A percentile compares a stretch with the other conserved stretches of the same genome.
phyloP scores from a whole-genome alignment of 2,113 vertebrate genomes.

The Misgurnus mizolepis region DNA sequence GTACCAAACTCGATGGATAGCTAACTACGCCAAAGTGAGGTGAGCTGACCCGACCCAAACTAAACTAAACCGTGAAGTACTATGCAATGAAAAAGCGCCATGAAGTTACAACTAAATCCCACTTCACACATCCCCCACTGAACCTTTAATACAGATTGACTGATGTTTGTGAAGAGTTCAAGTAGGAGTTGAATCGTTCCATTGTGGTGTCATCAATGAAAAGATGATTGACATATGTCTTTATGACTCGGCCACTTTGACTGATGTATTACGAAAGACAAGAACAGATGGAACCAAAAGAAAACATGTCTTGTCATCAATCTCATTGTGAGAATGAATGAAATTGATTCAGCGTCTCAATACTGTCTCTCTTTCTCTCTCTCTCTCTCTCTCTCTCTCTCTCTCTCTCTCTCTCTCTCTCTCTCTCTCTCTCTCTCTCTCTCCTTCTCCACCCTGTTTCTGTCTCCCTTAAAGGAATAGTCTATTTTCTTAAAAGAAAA shows the following conservation, averaged over 20 bases:
- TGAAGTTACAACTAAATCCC: neutral
- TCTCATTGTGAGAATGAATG: conserved; percentile 16
- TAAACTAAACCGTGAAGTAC: too few relatives aligned
- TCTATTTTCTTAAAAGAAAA: too few relatives aligned
- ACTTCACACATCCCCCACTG: conserved; percentile 6
- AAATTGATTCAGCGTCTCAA: conserved; percentile 14
- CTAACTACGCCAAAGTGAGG: too few relatives aligned
- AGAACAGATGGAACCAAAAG: conserved; percentile 41
- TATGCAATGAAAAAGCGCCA: too few relatives aligned
- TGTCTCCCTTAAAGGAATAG: too few relatives aligned
- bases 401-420: neutral
- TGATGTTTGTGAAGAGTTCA: conserved; percentile 26
- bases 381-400: neutral
- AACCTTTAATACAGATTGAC: conserved; percentile 5
- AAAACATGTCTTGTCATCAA: conserved; percentile 23
- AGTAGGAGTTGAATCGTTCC: conserved; percentile 3
- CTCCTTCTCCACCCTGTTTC: too few relatives aligned
- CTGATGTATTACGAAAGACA: conserved; percentile 15
- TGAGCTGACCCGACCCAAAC: too few relatives aligned
- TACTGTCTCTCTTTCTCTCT: conserved; percentile 6
- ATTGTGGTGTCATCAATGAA: neutral
- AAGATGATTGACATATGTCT: conserved; percentile 30
- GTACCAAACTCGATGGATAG: too few relatives aligned
- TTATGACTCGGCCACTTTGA: conserved; percentile 11
- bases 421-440: too few relatives aligned